Evolutionary conservation across 2,797 vertebrate species (phyloP).

Genomic region (Lepidocolaptes lacrymiger): DNA sequence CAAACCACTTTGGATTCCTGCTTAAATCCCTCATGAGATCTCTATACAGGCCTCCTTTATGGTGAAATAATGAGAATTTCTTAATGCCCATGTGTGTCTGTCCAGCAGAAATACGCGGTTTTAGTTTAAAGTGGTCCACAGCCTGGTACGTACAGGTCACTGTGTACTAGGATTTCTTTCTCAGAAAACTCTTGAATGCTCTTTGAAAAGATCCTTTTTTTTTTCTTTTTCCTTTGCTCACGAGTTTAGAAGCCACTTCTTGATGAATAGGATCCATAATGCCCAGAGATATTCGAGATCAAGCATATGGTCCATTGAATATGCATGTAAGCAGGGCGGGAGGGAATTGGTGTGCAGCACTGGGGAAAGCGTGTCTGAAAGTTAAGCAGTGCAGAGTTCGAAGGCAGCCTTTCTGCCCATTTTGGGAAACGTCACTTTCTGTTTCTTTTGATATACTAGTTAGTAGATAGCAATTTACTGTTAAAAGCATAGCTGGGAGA

Average conservation of each 20-base stretch:
- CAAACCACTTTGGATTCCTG: not conserved
- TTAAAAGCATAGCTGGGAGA: not conserved
- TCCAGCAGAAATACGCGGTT: not conserved
- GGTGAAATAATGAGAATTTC: constrained; percentile 34
- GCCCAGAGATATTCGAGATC: constrained; percentile 60
- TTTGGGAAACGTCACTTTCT: not conserved
- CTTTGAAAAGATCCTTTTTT: not conserved
- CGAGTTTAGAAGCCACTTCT: constrained; percentile 39
- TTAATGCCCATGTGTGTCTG: not conserved
- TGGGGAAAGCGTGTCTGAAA: not conserved
- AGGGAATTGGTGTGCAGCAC: not conserved
- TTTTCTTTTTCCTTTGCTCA: not conserved
- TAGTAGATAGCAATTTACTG: not conserved
- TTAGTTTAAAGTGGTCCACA: not conserved
- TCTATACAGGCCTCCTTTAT: not conserved
- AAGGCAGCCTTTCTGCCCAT: not conserved
- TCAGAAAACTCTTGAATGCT: constrained; percentile 23
- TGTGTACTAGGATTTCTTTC: constrained; percentile 22
- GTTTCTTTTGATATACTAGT: not conserved
- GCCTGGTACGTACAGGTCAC: not conserved
- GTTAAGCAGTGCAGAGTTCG: not conserved
- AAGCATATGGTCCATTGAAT: constrained; percentile 74
- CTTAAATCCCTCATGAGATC: constrained; percentile 10
- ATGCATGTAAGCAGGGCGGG: constrained; percentile 10
- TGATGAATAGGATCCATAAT: constrained; percentile 67